A percentile compares a stretch with the other conserved stretches of the same genome.
Conservation (phyloP, 1,140 invertebrate genomes). For the Drosophila lowei region DNA sequence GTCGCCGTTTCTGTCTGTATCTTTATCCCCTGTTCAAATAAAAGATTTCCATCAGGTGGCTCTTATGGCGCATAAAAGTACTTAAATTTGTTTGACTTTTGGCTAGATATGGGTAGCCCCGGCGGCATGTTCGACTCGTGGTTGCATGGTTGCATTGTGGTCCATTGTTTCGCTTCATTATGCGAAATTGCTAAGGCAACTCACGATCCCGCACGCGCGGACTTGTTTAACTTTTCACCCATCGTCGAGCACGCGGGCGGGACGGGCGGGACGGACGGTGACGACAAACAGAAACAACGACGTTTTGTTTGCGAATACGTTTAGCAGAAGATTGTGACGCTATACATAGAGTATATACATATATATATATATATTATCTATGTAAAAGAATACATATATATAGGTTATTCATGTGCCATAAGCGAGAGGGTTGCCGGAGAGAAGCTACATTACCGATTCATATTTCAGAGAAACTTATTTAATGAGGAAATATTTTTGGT, state of each 20-base stretch:
- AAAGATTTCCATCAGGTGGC: constrained; percentile 80
- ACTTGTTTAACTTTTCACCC: constrained; percentile 60
- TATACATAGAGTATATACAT: constrained; percentile 5
- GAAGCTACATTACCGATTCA: too few species aligned
- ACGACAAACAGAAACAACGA: constrained; percentile 23
- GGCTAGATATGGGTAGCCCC: constrained; percentile 34
- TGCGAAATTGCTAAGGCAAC: constrained; percentile 45
- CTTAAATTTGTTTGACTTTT: constrained; percentile 81
- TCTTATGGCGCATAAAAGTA: constrained; percentile 79
- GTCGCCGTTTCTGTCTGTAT: neutral
- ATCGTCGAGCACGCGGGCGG: constrained; percentile 20
- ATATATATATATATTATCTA: neutral
- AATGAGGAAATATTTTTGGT: too few species aligned
- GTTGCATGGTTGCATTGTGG: too few species aligned
- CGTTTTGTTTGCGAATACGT: constrained; percentile 67
- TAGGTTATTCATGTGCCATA: neutral
- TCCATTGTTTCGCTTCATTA: constrained; percentile 42
- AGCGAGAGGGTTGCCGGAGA: constrained; percentile 5
- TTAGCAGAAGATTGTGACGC: constrained; percentile 56
- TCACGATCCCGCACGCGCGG: constrained; percentile 24
- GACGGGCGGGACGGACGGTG: neutral
- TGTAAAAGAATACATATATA: neutral
- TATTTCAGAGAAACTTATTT: too few species aligned
- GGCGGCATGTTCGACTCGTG: constrained; percentile 3
- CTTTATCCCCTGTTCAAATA: constrained; percentile 52